Evolutionary conservation across 2,797 vertebrate species (phyloP).

Genomic region (Heterohyrax brucei): DNA sequence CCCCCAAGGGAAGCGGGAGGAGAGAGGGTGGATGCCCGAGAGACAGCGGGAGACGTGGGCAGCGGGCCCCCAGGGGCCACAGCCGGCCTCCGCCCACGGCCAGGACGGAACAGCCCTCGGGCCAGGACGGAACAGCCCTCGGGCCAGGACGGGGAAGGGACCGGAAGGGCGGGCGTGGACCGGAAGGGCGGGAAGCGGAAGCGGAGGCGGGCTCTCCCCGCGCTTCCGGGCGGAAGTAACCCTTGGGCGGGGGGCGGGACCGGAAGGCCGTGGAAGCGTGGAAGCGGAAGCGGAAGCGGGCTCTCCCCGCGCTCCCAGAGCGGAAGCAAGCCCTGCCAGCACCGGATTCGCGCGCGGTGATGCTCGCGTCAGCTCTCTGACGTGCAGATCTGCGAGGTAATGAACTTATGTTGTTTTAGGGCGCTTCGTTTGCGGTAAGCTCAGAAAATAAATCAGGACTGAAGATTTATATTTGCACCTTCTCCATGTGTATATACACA

Average conservation of each 20-base stretch:
- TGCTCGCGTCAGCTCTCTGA: not conserved
- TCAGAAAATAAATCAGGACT: conserved; percentile 14
- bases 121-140: too few relatives aligned
- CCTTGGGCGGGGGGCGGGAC: too few relatives aligned
- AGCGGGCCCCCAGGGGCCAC: too few relatives aligned
- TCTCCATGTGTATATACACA: not conserved
- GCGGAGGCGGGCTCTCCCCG: not conserved
- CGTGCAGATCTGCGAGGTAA: not conserved
- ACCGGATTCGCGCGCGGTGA: not conserved
- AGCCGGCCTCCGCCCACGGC: too few relatives aligned
- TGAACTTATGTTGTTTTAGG: not conserved
- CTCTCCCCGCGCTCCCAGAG: not conserved
- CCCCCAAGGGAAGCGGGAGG: too few relatives aligned
- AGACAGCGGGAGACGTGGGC: too few relatives aligned
- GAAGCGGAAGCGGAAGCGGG: not conserved
- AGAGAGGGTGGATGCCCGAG: too few relatives aligned
- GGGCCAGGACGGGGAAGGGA: too few relatives aligned
- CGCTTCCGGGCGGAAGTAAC: not conserved
- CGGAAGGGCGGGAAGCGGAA: too few relatives aligned
- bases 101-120: too few relatives aligned
- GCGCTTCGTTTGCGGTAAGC: not conserved
- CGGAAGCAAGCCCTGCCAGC: not conserved
- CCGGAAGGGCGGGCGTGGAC: too few relatives aligned
- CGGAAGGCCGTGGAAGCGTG: too few relatives aligned
- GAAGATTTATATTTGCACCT: not conserved